phyloP scores from a whole-genome alignment of 2,797 vertebrate species.

The Knipowitschia caucasica region DNA sequence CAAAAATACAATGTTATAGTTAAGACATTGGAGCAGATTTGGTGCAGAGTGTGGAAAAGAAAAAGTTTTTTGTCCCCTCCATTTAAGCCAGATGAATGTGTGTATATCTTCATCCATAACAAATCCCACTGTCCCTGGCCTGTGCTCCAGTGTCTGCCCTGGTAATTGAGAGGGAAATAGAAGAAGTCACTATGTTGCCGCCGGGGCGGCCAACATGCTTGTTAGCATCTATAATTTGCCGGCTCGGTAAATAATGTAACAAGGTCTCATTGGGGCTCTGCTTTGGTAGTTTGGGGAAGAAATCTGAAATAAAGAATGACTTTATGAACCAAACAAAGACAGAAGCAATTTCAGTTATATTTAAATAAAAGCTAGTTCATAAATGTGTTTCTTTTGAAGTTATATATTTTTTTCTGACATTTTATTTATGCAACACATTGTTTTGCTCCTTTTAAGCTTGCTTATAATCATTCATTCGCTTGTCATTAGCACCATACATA shows the following conservation, averaged over 20 bases:
- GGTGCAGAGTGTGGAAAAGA: too few species aligned
- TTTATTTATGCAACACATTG: too few species aligned
- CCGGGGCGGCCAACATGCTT: conserved; percentile 23
- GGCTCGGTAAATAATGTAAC: conserved; percentile 11
- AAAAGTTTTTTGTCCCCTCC: too few species aligned
- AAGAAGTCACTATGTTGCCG: conserved; percentile 32
- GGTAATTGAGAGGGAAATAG: conserved; percentile 42
- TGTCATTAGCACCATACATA: too few species aligned
- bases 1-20: too few species aligned
- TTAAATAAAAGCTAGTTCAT: too few species aligned
- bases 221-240: conserved; percentile 26
- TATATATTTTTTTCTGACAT: too few species aligned
- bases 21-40: too few species aligned
- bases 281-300: conserved; percentile 9
- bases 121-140: conserved; percentile 10
- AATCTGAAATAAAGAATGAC: conserved; percentile 7
- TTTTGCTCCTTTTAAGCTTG: too few species aligned
- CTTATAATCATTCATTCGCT: too few species aligned
- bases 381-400: too few species aligned
- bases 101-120: conserved; percentile 53
- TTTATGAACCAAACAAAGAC: neutral
- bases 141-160: conserved; percentile 18
- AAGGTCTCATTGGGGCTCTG: conserved; percentile 12
- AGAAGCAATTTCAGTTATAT: too few species aligned
- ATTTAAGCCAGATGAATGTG: conserved; percentile 35